These are phyloP conservation scores for Boleophthalmus pectinirostris DNA, from an alignment of 2,113 vertebrate genomes.

Conservation along the genomic window DNA sequence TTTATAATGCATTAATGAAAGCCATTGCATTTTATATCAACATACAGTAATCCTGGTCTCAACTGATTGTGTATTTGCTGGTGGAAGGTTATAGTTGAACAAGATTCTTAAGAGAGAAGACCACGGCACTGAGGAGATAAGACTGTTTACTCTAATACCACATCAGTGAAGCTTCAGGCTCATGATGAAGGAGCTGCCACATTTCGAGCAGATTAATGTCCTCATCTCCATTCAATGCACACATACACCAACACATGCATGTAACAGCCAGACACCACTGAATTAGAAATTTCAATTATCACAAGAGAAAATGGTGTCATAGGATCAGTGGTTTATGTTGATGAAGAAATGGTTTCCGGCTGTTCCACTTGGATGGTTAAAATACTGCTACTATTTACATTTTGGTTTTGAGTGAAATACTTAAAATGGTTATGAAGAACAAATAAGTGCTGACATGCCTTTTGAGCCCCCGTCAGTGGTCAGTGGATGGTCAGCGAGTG, in stretches of 20 bases:
- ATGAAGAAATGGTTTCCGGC: neutral
- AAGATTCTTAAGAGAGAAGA: neutral
- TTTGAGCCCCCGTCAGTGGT: no score
- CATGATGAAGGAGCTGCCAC: slow-evolving; percentile 24
- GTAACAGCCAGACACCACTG: neutral
- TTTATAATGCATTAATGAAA: no score
- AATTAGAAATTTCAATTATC: slow-evolving; percentile 27
- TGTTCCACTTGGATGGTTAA: slow-evolving; percentile 7
- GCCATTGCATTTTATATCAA: neutral
- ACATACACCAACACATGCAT: slow-evolving; percentile 7
- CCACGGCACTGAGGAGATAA: slow-evolving; percentile 1
- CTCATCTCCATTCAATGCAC: slow-evolving; percentile 58
- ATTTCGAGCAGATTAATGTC: slow-evolving; percentile 46
- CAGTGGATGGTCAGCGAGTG: no score
- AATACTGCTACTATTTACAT: slow-evolving; percentile 6
- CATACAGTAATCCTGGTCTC: neutral
- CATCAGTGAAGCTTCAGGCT: slow-evolving; percentile 22
- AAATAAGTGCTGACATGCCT: no score
- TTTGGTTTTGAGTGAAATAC: no score
- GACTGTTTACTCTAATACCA: slow-evolving; percentile 33
- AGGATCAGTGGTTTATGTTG: slow-evolving; percentile 10
- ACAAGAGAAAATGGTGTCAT: neutral
- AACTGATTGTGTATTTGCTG: slow-evolving; percentile 16
- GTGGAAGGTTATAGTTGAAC: slow-evolving; percentile 1
- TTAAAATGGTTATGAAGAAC: no score